phyloP scores from a whole-genome alignment of 2,113 vertebrate genomes.

The Oreochromis aureus region DNA sequence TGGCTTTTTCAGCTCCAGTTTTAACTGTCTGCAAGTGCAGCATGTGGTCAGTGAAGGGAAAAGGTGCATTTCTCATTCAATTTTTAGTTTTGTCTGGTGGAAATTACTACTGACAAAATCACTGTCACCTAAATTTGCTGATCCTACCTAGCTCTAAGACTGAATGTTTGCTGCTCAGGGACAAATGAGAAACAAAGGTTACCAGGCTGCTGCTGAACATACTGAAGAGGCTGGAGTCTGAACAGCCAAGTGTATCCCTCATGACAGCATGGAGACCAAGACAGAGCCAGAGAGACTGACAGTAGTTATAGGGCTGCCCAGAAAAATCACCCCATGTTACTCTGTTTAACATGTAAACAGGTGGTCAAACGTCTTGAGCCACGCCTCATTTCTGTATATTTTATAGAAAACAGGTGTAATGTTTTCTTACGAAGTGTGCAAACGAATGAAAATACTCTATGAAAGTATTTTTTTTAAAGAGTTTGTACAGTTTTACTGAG shows the following conservation, averaged over 20 bases:
- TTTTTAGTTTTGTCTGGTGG: neutral
- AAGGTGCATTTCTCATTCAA: neutral
- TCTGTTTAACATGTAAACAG: neutral
- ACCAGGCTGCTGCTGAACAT: neutral
- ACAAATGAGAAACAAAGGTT: neutral
- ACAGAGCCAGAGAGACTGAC: neutral
- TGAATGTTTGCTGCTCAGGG: neutral
- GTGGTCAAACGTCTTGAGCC: neutral
- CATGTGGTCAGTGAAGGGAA: neutral
- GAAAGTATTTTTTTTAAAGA: accelerated
- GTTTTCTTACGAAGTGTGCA: neutral
- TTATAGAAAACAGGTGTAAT: neutral
- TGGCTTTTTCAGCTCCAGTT: neutral
- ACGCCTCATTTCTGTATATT: neutral
- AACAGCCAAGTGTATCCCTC: neutral
- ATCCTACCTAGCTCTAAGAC: neutral
- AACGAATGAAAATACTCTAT: neutral
- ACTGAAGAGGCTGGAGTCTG: neutral
- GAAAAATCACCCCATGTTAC: neutral
- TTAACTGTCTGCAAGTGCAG: neutral
- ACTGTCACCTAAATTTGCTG: neutral
- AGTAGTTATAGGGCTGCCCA: neutral
- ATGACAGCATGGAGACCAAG: neutral
- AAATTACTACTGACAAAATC: neutral
- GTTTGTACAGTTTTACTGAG: neutral